A percentile compares a stretch with the other conserved stretches of the same genome.
These are phyloP conservation scores for Balanococcus diminutus DNA, from an alignment of 2,888 invertebrate genomes.

Conservation along the genomic window DNA sequence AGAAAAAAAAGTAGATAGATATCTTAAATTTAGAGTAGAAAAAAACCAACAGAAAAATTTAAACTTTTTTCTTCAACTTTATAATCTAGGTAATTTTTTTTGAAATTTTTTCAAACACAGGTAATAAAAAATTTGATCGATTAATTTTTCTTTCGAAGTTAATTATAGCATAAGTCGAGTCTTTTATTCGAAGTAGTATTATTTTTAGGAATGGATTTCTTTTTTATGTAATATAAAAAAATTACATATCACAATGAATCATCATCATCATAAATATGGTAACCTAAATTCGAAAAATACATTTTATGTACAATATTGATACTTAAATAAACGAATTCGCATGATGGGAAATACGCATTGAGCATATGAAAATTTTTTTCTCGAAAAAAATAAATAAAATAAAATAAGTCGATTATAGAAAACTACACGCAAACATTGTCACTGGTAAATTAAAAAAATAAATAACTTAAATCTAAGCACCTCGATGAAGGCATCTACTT, in stretches of 20 bases:
- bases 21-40: background rate
- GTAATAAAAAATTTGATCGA: background rate
- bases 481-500: background rate
- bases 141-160: background rate
- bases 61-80: slow-evolving; percentile 16
- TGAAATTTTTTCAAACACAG: background rate
- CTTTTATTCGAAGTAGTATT: slow-evolving; percentile 1
- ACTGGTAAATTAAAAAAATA: background rate
- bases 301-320: slow-evolving; percentile 39
- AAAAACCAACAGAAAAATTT: slow-evolving; percentile 13
- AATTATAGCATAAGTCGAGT: slow-evolving; percentile 7
- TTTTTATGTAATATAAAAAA: slow-evolving; percentile 34
- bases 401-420: background rate
- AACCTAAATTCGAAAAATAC: slow-evolving; percentile 33
- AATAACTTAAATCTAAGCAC: background rate
- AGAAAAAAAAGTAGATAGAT: background rate
- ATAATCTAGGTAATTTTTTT: background rate
- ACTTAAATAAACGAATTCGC: background rate
- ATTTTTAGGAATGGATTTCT: slow-evolving; percentile 22
- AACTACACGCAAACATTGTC: slow-evolving; percentile 17
- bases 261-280: slow-evolving; percentile 4
- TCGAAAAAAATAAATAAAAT: background rate
- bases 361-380: background rate
- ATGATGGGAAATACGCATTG: background rate
- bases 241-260: slow-evolving; percentile 36